phyloP scores from a whole-genome alignment of 2,797 vertebrate genomes.

The Holocentrus rufus region DNA sequence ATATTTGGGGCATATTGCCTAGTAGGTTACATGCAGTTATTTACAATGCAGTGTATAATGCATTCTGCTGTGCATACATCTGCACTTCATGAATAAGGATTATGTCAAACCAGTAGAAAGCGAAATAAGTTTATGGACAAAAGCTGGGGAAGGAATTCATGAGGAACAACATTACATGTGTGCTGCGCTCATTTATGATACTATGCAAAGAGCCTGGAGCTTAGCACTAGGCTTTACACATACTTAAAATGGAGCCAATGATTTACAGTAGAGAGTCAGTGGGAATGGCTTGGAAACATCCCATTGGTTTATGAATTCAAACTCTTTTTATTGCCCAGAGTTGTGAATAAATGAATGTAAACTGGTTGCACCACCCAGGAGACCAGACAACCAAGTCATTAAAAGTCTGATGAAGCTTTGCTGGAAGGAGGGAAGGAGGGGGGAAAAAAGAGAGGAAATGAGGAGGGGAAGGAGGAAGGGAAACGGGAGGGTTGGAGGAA shows the following conservation, averaged over 20 bases:
- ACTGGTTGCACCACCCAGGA: constrained; percentile 59
- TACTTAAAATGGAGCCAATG: background rate
- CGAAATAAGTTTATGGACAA: constrained; percentile 1
- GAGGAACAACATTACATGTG: constrained; percentile 5
- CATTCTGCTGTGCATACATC: background rate
- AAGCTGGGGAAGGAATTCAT: background rate
- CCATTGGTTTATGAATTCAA: constrained; percentile 40
- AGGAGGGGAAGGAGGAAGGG: constrained; percentile 9
- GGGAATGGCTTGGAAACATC: constrained; percentile 40
- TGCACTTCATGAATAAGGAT: background rate
- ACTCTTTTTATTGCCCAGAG: constrained; percentile 36
- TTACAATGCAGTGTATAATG: constrained; percentile 11
- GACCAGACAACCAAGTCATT: constrained; percentile 47
- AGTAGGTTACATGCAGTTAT: background rate
- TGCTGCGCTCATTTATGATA: constrained; percentile 7
- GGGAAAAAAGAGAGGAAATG: background rate
- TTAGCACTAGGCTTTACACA: constrained; percentile 8
- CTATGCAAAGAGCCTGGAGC: constrained; percentile 24
- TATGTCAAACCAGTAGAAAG: constrained; percentile 21
- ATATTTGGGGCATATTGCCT: too few species aligned
- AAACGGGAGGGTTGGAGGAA: constrained; percentile 21
- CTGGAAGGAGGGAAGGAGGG: constrained; percentile 27
- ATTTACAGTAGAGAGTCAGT: constrained; percentile 29
- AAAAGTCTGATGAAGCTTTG: constrained; percentile 53
- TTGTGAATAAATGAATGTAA: constrained; percentile 67